Evolutionary conservation across 2,113 vertebrate species (phyloP), one percentile per base, ranked within the genome.

Genomic region (Megalops atlanticus): DNA sequence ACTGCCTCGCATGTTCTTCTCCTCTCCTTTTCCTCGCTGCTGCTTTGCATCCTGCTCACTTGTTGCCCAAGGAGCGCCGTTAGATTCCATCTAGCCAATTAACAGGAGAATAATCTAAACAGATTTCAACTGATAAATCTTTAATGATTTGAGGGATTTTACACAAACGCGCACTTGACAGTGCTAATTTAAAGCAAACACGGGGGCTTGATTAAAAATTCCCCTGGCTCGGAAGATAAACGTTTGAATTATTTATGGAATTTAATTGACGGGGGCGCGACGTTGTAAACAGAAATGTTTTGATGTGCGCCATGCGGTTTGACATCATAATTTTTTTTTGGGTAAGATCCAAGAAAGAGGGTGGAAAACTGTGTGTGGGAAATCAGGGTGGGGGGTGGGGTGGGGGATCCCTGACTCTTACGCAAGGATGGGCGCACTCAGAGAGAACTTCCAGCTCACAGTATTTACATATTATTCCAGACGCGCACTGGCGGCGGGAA

Each of bases 141-240:
- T 98, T 97, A 94, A 98, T 97, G 96, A 96, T 97, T 95, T 94
- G 88, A 93, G 96, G 95, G 93, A 97, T 95, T 97, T 96, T 95
- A 95, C 94, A 97, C 92, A 96, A 96, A 96, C 92, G 93, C 94
- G 95, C 93, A 94, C 95, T 96, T 95, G 94, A 95, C 93, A 92
- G 94, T 93, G 94, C 94, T 97, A 96, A 97, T 97, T 96, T 96
- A 97, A 97, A 98, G 96, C 94, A 98, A 98, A 99, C 97, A 99
- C 90, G 88, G 90, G 24, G 31, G 92, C 94, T 95, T 96, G 94
- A 97, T 98, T 96, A 97, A 96, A 97, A 94, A 96, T 96, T 96
- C 95, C 95, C 95, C 88, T 86, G 94, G 95, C 95, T 92, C 93
- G 88, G 91, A 85, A 92, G 94, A 95, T 95, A 96, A 96, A 95